Percentiles rank a stretch among this genome's conserved stretches.
phyloP scores from a whole-genome alignment of 2,797 vertebrate species.

The Carcharodon carcharias region DNA sequence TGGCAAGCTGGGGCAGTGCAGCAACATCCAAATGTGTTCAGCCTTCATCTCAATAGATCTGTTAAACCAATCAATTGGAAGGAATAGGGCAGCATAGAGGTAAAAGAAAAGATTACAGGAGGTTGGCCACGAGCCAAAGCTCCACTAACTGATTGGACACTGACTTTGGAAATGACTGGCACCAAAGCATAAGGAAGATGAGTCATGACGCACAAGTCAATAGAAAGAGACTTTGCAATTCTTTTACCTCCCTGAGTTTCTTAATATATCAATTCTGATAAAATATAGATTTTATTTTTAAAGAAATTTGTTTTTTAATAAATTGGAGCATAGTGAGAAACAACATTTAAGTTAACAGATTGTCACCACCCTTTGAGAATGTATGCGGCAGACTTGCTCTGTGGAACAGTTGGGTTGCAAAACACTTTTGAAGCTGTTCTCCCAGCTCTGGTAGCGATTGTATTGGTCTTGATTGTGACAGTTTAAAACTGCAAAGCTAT shows the following conservation, averaged over 20 bases:
- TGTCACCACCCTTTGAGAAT: too few species aligned
- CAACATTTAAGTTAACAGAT: too few species aligned
- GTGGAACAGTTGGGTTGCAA: too few species aligned
- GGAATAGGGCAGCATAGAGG: neutral
- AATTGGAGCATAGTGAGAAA: too few species aligned
- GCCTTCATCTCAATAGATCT: neutral
- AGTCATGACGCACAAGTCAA: neutral
- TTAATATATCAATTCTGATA: neutral
- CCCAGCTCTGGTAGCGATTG: too few species aligned
- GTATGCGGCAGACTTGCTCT: too few species aligned
- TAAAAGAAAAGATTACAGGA: neutral
- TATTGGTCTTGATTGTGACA: too few species aligned
- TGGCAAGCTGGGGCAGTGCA: neutral
- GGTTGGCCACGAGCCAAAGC: neutral
- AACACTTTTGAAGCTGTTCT: too few species aligned
- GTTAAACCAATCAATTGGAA: neutral
- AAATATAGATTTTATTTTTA: neutral
- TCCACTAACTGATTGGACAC: neutral
- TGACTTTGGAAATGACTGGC: neutral
- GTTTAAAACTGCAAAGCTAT: too few species aligned
- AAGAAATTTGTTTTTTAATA: neutral
- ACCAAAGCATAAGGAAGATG: neutral
- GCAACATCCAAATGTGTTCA: neutral
- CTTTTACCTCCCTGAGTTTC: neutral
- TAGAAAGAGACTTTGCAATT: neutral